Evolutionary conservation across 2,113 vertebrate genomes (phyloP).

Genomic region (Capra hircus): DNA sequence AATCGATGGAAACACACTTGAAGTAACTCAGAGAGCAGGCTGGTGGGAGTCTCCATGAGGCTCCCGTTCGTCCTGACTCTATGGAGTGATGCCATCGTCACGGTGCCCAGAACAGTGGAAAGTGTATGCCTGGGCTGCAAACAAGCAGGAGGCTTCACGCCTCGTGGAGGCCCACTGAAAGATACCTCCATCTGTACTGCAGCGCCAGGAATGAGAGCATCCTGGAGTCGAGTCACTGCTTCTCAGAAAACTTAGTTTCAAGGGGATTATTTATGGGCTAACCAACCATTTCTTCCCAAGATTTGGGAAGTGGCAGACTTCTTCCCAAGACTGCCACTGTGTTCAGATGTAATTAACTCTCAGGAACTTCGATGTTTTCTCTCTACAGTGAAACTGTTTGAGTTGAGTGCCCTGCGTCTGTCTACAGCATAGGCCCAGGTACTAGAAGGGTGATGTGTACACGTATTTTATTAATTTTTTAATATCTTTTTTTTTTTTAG

Average conservation of each 20-base stretch:
- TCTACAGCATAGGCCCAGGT: background rate
- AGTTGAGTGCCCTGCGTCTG: background rate
- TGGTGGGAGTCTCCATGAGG: conserved; percentile 38
- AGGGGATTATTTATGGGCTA: background rate
- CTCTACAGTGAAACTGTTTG: background rate
- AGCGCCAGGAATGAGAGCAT: conserved; percentile 21
- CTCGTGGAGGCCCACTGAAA: conserved; percentile 42
- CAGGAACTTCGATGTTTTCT: background rate
- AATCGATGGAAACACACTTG: conserved; percentile 64
- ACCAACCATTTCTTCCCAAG: conserved; percentile 4
- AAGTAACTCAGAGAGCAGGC: conserved; percentile 49
- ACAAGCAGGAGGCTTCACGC: conserved; percentile 67
- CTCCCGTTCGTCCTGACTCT: conserved; percentile 13
- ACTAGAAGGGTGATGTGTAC: background rate
- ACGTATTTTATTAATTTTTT: background rate
- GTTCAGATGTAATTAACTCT: background rate
- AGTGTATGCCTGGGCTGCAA: conserved; percentile 37
- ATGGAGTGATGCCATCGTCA: conserved; percentile 54
- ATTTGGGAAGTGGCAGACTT: background rate
- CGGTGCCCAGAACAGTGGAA: conserved; percentile 32
- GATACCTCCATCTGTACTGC: conserved; percentile 23
- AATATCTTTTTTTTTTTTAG: background rate
- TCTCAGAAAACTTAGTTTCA: conserved; percentile 33
- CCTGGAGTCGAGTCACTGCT: background rate
- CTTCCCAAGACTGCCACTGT: background rate